These are phyloP conservation scores for Macrobrachium rosenbergii DNA, from an alignment of 1,140 invertebrate genomes.

Conservation along the genomic window DNA sequence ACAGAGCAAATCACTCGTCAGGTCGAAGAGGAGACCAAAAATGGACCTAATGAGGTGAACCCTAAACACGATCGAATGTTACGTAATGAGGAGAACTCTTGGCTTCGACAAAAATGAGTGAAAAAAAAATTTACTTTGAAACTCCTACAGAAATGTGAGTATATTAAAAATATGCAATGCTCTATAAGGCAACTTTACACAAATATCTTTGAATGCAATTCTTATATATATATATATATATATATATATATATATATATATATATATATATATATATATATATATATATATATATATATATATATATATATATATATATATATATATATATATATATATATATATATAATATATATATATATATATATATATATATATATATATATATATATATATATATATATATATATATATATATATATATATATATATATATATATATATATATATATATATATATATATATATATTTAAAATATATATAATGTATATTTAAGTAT, in stretches of 20 bases:
- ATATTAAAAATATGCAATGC: too few species aligned
- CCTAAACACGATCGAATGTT: background rate
- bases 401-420: background rate
- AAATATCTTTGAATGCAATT: too few species aligned
- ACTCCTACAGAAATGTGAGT: too few species aligned
- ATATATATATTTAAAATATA: constrained; percentile 6
- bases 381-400: background rate
- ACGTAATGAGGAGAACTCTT: too few species aligned
- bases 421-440: background rate
- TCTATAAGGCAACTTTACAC: too few species aligned
- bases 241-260: background rate
- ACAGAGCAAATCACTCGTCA: too few species aligned
- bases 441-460: background rate
- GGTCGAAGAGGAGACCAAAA: background rate
- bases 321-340: constrained; percentile 2
- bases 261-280: background rate
- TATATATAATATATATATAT: constrained; percentile 2
- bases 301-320: background rate
- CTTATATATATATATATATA: constrained; percentile 10
- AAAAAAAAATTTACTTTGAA: too few species aligned
- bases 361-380: constrained; percentile 1
- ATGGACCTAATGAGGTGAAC: background rate
- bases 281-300: constrained; percentile 6
- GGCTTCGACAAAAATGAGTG: too few species aligned
- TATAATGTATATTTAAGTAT: background rate